These are phyloP conservation scores for Leptodactylus fallax DNA, from an alignment of 2,797 vertebrate genomes.

Conservation along the genomic window DNA sequence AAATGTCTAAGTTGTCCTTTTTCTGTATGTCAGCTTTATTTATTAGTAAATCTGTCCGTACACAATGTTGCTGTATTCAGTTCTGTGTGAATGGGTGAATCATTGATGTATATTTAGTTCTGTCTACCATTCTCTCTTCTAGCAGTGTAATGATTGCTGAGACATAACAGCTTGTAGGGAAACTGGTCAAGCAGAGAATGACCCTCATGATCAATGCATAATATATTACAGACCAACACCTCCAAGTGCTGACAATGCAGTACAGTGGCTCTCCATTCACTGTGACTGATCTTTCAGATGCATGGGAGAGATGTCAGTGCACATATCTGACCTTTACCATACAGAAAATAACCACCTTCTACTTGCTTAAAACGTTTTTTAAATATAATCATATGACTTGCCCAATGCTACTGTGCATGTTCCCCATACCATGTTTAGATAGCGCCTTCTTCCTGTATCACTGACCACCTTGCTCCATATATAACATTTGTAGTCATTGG, in stretches of 20 bases:
- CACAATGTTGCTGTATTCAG: not conserved
- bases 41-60: not conserved
- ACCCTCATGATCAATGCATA: slow-evolving; percentile 31
- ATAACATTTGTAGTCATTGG: not conserved
- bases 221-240: slow-evolving; percentile 50
- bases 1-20: not conserved
- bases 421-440: not conserved
- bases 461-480: not conserved
- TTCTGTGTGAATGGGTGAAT: slow-evolving; percentile 16
- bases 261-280: not conserved
- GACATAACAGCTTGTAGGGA: slow-evolving; percentile 11
- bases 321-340: too few relatives aligned
- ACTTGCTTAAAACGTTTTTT: too few relatives aligned
- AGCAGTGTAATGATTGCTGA: slow-evolving; percentile 47
- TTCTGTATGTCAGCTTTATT: not conserved
- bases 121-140: not conserved
- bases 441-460: not conserved
- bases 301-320: not conserved
- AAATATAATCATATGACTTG: not conserved
- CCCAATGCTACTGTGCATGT: not conserved
- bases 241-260: slow-evolving; percentile 26
- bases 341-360: too few relatives aligned
- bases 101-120: slow-evolving; percentile 39
- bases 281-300: not conserved
- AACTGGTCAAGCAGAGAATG: slow-evolving; percentile 41